Base-by-base conservation (phyloP, 2,888 invertebrate genomes). In the Yponomeuta malinellus region DNA sequence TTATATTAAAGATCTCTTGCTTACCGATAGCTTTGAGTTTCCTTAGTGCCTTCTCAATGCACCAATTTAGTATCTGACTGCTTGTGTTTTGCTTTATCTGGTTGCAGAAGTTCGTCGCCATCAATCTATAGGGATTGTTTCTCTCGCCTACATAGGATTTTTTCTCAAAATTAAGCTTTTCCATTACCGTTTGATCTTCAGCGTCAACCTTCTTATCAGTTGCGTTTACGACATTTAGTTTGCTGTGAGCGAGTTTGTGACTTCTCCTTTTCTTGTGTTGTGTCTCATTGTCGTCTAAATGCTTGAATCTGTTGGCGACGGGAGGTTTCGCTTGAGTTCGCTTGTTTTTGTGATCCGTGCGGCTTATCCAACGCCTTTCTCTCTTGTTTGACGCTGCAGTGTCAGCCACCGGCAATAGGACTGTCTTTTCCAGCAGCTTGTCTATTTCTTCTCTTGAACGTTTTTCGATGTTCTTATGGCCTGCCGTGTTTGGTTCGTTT, bases 51-150 rank as follows among this genome's bases (percentile, higher is more conserved):
- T 91, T 92, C 64, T 90, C 90, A 1, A 90, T 74, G 69, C 91
- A 92, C 89, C 89, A 89, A 37, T 80, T 81, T 10, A 90, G 73
- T 48, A 78, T 76, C 72, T 87, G 86, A 0, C 76, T 72, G 63
- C 82, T 83, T 0, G n/a, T 48, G 74, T 87, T 85, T 72, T 87
- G 85, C 15, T 83, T 83, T 68, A 91, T 86, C 74, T 87, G 85
- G 65, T 81, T 87, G 72, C 91, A 92, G 73, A 90, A 92, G 73
- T 74, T 86, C 2, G 75, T 79, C 0, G 91, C 89, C 90, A 90
- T 90, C 2, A 72, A 73, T 2, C 78, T 52, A 72, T 86, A 90
- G 0, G 90, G 87, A 75, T 86, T 83, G 1, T 72, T 77, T 12
- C 0, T 4, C 69, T 75, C 76, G 3, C 64, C 48, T 64, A 23